These are phyloP conservation scores for Leptoclinus maculatus DNA, from an alignment of 2,797 vertebrate genomes.

Conservation along the genomic window DNA sequence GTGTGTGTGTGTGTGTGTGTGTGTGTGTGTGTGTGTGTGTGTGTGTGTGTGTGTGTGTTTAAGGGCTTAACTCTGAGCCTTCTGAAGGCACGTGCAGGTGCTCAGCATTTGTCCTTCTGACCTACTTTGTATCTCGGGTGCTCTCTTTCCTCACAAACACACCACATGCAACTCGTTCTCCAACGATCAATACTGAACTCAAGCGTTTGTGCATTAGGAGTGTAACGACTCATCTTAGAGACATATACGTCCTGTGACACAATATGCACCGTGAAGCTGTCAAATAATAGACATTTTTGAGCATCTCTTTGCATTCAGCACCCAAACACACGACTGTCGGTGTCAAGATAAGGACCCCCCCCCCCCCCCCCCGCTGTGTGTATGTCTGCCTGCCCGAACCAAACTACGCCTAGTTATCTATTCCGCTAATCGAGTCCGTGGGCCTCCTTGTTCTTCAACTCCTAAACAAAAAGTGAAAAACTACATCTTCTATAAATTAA, in stretches of 20 bases:
- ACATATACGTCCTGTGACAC: background rate
- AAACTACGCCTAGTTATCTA: slow-evolving; percentile 3
- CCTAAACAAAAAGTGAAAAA: slow-evolving; percentile 68
- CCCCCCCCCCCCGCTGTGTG: background rate
- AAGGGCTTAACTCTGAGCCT: slow-evolving; percentile 67
- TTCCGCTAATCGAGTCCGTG: slow-evolving; percentile 8
- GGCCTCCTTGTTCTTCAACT: slow-evolving; percentile 49
- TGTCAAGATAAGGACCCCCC: background rate
- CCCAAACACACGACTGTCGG: background rate
- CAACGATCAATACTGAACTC: slow-evolving; percentile 9
- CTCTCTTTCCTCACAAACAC: slow-evolving; percentile 1
- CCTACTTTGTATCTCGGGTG: slow-evolving; percentile 21
- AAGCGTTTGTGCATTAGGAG: slow-evolving; percentile 3
- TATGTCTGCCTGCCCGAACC: slow-evolving; percentile 1
- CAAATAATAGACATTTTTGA: background rate
- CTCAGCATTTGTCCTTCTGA: slow-evolving; percentile 59
- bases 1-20: slow-evolving; percentile 37
- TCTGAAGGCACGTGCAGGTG: slow-evolving; percentile 64
- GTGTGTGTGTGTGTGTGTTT: slow-evolving; percentile 21
- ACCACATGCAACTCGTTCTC: slow-evolving; percentile 8
- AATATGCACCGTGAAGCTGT: background rate
- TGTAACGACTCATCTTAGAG: background rate
- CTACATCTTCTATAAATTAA: slow-evolving; percentile 90
- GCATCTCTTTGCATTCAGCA: slow-evolving; percentile 11
- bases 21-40: slow-evolving; percentile 39